Evolutionary conservation across 1,140 invertebrate genomes (phyloP).

Genomic region (Bathynomus jamesi): DNA sequence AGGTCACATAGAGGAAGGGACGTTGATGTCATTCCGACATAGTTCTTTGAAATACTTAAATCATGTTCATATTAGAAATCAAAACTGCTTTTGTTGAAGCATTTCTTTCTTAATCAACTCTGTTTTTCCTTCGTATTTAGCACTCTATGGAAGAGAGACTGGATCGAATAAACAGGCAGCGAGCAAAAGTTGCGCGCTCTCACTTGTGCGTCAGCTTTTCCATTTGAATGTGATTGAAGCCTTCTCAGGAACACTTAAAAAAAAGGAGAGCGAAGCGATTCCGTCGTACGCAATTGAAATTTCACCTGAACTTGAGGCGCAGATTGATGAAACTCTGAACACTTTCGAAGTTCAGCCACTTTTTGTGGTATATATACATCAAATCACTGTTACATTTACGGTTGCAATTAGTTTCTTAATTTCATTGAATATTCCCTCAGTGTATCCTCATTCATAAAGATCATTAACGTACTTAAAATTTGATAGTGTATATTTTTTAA

Average conservation of each 20-base stretch:
- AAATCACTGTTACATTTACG: too few species aligned
- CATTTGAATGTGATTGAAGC: conserved; percentile 90
- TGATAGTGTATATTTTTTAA: background rate
- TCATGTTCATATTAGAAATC: background rate
- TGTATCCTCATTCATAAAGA: too few species aligned
- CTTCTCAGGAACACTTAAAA: conserved; percentile 68
- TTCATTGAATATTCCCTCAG: background rate
- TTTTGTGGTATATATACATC: conserved; percentile 29
- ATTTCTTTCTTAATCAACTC: background rate
- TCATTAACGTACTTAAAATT: too few species aligned
- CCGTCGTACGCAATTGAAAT: conserved; percentile 71
- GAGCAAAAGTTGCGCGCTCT: conserved; percentile 91
- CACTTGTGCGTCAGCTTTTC: conserved; percentile 85
- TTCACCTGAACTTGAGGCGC: conserved; percentile 55
- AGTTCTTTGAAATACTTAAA: background rate
- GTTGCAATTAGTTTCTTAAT: too few species aligned
- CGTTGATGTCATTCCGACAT: too few species aligned
- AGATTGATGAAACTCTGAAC: conserved; percentile 57
- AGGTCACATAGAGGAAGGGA: too few species aligned
- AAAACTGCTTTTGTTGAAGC: too few species aligned
- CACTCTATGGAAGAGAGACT: conserved; percentile 64
- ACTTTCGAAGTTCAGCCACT: conserved; percentile 54
- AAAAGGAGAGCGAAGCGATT: conserved; percentile 62
- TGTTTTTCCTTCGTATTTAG: conserved; percentile 9
- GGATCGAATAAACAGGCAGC: conserved; percentile 89